These are phyloP conservation scores for Okapia johnstoni DNA, from an alignment of 2,113 vertebrate genomes.

Conservation along the genomic window DNA sequence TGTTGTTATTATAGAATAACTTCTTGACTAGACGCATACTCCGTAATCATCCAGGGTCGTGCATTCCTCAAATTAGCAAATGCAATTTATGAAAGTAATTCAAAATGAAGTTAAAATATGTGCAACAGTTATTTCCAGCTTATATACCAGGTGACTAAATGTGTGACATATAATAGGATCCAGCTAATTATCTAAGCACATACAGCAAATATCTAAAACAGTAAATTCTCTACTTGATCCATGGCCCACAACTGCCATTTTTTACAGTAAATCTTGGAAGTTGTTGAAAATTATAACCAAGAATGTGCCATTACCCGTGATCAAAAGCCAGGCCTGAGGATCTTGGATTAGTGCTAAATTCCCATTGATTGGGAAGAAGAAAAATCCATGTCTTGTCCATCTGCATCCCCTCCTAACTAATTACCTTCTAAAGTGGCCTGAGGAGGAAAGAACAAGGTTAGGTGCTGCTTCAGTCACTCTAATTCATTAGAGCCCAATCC, in stretches of 20 bases:
- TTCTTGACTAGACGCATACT: background rate
- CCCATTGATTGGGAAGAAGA: background rate
- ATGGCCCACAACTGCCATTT: background rate
- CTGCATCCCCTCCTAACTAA: background rate
- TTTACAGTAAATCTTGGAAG: background rate
- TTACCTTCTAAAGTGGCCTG: background rate
- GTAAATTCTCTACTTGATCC: background rate
- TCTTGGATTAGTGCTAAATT: background rate
- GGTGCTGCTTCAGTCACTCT: background rate
- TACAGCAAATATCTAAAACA: background rate
- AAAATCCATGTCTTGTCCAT: background rate
- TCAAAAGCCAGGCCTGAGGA: background rate
- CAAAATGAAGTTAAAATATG: background rate
- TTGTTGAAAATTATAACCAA: background rate
- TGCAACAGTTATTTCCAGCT: background rate
- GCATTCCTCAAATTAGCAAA: background rate
- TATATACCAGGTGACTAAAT: background rate
- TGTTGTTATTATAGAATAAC: background rate
- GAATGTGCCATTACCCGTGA: background rate
- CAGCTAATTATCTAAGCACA: background rate
- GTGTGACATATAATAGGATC: background rate
- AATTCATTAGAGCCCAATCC: background rate
- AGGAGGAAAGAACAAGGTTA: background rate
- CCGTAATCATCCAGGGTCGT: background rate
- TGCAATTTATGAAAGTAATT: conserved; percentile 1